A percentile compares a stretch with the other conserved stretches of the same genome.
These are phyloP conservation scores for Xenops minutus DNA, from an alignment of 2,797 vertebrate species.

Conservation along the genomic window DNA sequence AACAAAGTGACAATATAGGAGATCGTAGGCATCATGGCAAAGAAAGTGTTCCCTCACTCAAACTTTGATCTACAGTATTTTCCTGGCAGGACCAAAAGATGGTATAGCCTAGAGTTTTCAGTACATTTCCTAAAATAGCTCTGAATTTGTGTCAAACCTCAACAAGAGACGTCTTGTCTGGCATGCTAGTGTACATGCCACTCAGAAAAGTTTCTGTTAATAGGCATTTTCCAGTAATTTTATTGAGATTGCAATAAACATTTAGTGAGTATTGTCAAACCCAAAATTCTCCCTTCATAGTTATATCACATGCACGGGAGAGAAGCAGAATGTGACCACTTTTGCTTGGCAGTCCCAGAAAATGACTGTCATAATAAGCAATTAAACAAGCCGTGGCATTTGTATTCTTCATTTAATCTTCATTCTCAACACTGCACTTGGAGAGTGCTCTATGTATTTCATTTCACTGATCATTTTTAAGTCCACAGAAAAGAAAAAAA, in stretches of 20 bases:
- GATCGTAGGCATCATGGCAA: neutral
- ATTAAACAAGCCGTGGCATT: neutral
- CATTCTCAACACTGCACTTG: neutral
- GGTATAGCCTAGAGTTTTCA: neutral
- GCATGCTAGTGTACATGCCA: neutral
- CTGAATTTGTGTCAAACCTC: neutral
- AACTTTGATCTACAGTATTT: neutral
- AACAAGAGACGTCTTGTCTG: neutral
- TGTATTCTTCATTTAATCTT: neutral
- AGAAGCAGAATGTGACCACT: neutral
- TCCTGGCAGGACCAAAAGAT: neutral
- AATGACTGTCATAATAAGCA: neutral
- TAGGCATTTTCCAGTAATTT: neutral
- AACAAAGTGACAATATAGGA: neutral
- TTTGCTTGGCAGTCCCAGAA: neutral
- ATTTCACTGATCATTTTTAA: neutral
- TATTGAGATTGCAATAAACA: neutral
- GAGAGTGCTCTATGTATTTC: neutral
- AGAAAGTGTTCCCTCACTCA: neutral
- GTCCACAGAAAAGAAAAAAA: neutral
- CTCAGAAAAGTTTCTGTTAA: neutral
- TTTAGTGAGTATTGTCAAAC: rapidly evolving
- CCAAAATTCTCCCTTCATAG: neutral
- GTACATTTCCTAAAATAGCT: neutral
- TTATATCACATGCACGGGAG: neutral